phyloP scores from a whole-genome alignment of 2,888 invertebrate genomes.

The Cerceris ruficornis region DNA sequence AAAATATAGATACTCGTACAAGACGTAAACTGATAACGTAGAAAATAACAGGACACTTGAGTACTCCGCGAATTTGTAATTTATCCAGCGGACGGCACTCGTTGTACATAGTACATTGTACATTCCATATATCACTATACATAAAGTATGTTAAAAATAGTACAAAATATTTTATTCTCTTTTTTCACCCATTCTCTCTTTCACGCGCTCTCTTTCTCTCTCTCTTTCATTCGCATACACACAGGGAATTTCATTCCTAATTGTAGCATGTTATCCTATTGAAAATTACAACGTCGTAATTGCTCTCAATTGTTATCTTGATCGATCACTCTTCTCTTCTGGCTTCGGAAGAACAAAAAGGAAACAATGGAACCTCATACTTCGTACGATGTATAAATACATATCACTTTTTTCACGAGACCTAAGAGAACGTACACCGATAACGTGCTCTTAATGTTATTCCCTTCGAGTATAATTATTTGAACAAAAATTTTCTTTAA shows the following conservation, averaged over 20 bases:
- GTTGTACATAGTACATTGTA: conserved; percentile 72
- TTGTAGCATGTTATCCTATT: conserved; percentile 20
- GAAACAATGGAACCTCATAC: neutral
- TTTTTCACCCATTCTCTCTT: neutral
- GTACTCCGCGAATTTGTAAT: conserved; percentile 59
- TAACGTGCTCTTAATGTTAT: neutral
- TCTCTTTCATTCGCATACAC: neutral
- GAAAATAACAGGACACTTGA: conserved; percentile 74
- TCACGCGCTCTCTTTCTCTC: conserved; percentile 3
- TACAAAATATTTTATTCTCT: conserved; percentile 51
- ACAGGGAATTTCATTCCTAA: conserved; percentile 51
- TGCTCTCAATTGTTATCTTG: conserved; percentile 4
- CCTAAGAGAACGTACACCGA: neutral
- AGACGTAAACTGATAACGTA: conserved; percentile 69
- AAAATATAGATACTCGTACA: conserved; percentile 75
- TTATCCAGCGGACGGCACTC: conserved; percentile 50
- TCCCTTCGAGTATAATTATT: no score
- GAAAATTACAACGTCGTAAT: conserved; percentile 28
- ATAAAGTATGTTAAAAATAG: conserved; percentile 57
- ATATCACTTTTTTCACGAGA: neutral
- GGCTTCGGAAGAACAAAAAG: neutral
- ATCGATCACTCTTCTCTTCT: neutral
- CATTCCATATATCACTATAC: conserved; percentile 69
- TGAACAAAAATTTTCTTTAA: no score
- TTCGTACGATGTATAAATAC: neutral